phyloP scores from a whole-genome alignment of 2,888 invertebrate species.

The Liodrosophila aerea region DNA sequence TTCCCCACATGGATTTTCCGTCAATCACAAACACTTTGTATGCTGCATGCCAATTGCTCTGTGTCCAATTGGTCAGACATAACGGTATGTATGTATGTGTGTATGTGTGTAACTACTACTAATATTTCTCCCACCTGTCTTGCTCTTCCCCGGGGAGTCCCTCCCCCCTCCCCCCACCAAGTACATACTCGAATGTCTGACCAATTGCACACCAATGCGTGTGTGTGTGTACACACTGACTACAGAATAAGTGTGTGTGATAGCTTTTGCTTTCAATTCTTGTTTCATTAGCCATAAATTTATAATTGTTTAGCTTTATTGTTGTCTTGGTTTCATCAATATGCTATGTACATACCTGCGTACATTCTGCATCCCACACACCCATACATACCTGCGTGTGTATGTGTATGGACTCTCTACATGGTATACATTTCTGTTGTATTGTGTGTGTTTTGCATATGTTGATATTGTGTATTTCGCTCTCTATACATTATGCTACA shows the following conservation, averaged over 20 bases:
- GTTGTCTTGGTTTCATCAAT: background rate
- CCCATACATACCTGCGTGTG: background rate
- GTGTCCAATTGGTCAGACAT: too few species aligned
- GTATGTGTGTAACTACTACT: background rate
- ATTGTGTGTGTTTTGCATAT: background rate
- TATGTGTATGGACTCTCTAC: background rate
- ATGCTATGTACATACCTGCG: slow-evolving; percentile 9
- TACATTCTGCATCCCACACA: background rate
- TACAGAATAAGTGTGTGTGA: slow-evolving; percentile 1
- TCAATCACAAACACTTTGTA: too few species aligned
- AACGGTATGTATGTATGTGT: background rate
- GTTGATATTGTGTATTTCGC: background rate
- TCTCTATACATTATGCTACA: background rate
- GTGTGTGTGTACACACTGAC: slow-evolving; percentile 6
- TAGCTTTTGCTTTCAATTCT: slow-evolving; percentile 3
- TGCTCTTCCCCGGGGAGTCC: too few species aligned
- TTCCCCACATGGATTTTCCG: too few species aligned
- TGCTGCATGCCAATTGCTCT: too few species aligned
- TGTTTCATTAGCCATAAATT: slow-evolving; percentile 16
- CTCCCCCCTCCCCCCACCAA: too few species aligned
- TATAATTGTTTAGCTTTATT: slow-evolving; percentile 17
- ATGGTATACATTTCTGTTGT: background rate
- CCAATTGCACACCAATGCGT: too few species aligned
- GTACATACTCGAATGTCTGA: too few species aligned
- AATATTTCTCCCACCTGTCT: too few species aligned